phyloP scores from a whole-genome alignment of 2,888 invertebrate genomes.

The Thecophora atra region DNA sequence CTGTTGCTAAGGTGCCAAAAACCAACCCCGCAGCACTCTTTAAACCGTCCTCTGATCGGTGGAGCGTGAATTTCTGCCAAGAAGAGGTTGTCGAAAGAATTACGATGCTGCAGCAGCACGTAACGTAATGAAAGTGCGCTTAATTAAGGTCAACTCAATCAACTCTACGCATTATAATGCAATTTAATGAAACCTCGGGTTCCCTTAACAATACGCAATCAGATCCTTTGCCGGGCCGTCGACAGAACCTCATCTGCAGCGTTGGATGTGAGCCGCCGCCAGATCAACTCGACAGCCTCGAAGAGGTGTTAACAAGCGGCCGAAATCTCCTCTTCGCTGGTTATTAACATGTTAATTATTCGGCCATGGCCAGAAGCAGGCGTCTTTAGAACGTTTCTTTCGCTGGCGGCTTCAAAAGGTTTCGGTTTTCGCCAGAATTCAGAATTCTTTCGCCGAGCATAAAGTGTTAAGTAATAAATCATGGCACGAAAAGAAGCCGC shows the following conservation, averaged over 20 bases:
- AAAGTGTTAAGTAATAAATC: constrained; percentile 32
- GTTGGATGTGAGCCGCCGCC: neutral
- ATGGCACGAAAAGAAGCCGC: neutral
- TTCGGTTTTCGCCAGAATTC: neutral
- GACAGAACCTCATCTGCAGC: neutral
- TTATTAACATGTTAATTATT: constrained; percentile 48
- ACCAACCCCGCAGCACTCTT: neutral
- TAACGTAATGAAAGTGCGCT: constrained; percentile 28
- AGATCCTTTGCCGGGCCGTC: constrained; percentile 2
- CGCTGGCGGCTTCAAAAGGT: neutral
- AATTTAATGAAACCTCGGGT: neutral
- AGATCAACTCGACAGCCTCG: neutral
- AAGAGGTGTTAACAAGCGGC: constrained; percentile 31
- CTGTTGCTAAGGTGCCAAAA: neutral
- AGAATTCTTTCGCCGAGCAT: neutral
- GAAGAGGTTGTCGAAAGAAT: constrained; percentile 16
- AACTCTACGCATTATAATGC: constrained; percentile 17
- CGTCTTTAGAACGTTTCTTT: neutral
- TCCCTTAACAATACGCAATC: constrained; percentile 7
- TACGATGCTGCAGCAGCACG: neutral
- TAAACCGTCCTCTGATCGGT: neutral
- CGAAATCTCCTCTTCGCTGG: constrained; percentile 25
- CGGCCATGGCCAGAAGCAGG: constrained; percentile 15
- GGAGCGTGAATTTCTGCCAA: neutral
- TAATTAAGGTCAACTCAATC: constrained; percentile 31